Percentiles rank a stretch among this genome's conserved stretches.
Evolutionary conservation across 2,113 vertebrate species (phyloP).

Genomic region (Prunella himalayana): DNA sequence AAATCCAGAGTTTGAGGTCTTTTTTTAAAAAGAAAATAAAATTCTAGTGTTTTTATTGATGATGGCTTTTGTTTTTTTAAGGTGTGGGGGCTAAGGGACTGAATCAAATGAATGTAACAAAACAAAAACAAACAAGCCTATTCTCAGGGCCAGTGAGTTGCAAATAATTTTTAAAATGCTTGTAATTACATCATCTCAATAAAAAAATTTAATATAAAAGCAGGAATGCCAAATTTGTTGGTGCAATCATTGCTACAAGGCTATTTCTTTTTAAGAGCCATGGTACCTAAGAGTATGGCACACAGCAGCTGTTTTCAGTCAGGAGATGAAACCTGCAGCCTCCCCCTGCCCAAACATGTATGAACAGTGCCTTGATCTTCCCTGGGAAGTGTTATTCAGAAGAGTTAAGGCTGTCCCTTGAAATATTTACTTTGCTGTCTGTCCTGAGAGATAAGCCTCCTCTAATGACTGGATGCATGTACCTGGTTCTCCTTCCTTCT

Average conservation of each 20-base stretch:
- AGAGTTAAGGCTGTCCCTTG: not conserved
- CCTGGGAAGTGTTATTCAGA: not conserved
- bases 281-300: not conserved
- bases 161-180: slow-evolving; percentile 83
- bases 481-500: not conserved
- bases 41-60: slow-evolving; percentile 69
- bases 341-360: not conserved
- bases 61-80: slow-evolving; percentile 58
- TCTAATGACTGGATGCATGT: not conserved
- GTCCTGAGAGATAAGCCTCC: not conserved
- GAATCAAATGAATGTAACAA: slow-evolving; percentile 82
- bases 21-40: slow-evolving; percentile 30
- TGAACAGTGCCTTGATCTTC: not conserved
- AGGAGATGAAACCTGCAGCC: not conserved
- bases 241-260: slow-evolving; percentile 2
- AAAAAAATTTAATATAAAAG: slow-evolving; percentile 76
- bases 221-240: slow-evolving; percentile 32
- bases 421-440: not conserved
- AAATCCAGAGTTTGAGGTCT: slow-evolving; percentile 29
- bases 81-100: slow-evolving; percentile 76
- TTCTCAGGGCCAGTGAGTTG: slow-evolving; percentile 85
- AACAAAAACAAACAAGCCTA: slow-evolving; percentile 69
- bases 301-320: not conserved
- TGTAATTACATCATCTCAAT: slow-evolving; percentile 86
- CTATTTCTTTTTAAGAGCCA: not conserved